Base-by-base conservation (phyloP, 2,113 vertebrate genomes). In the Lepus europaeus region DNA sequence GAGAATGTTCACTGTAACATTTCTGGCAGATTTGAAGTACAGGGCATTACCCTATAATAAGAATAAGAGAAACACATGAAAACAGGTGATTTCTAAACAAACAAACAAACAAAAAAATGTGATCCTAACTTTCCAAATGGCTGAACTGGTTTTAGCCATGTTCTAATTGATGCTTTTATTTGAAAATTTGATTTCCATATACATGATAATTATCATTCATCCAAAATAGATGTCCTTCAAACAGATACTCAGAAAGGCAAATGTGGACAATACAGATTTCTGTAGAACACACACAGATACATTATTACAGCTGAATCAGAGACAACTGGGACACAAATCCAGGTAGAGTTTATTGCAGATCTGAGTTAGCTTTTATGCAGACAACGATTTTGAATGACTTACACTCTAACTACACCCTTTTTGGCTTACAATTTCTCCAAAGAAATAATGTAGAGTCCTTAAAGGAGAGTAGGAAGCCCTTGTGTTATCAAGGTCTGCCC, bases 11-110 rank as follows among this genome's bases (percentile, higher is more conserved):
- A 99, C 98, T 6, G 99, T 99, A 92, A 99, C 98, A 56, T 99
- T 99, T 97, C 99, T 99, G 98, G 99, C 99, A 29, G 99, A 99
- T 98, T 99, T 99, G 98, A 99, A 99, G 98, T 99, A 99, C 90
- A 99, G 98, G 2, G 99, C 98, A 76, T 99, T 99, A 96, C 99
- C 99, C 99, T 99, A 98, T 8, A 98, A 98, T 0, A 83, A 98
- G 90, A 98, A 97, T 0, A 13, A 97, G 73, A 98, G 29, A 95
- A 82, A 92, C 33, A 19, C 0, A 6, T 98, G 89, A 98, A 96
- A 89, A 0, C 20, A 78, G 77, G 0, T n/a, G 45, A 69, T 89
- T 88, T 63, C 73, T 59, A 51, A 31, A 36, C 16, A 53, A 61
- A 36, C 36, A 36, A 36, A 36, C 36, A 93, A 90, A 1, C 0